These are phyloP conservation scores for Drosophila saltans DNA, from an alignment of 1,140 invertebrate species.

Conservation along the genomic window DNA sequence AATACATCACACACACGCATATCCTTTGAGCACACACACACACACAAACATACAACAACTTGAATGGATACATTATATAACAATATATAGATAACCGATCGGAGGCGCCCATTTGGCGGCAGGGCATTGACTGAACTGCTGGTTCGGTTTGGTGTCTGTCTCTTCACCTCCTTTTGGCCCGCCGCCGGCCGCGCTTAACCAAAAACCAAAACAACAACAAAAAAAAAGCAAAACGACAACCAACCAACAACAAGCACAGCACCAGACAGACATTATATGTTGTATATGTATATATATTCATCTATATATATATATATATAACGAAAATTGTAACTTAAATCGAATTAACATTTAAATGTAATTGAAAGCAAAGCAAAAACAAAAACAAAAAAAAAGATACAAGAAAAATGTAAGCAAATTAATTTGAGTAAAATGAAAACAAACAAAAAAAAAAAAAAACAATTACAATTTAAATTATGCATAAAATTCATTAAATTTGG, in stretches of 20 bases:
- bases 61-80: conserved; percentile 32
- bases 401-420: not conserved
- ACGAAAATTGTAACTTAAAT: conserved; percentile 65
- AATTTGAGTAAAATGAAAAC: conserved; percentile 6
- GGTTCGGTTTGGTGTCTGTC: conserved; percentile 56
- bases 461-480: conserved; percentile 60
- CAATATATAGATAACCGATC: conserved; percentile 10
- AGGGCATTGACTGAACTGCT: conserved; percentile 42
- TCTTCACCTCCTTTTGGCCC: conserved; percentile 2
- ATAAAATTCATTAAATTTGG: conserved; percentile 67
- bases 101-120: conserved; percentile 29
- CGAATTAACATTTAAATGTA: conserved; percentile 62
- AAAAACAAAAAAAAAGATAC: conserved; percentile 16
- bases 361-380: conserved; percentile 47
- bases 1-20: conserved; percentile 40
- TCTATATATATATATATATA: conserved; percentile 29
- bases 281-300: conserved; percentile 23
- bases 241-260: conserved; percentile 13
- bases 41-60: conserved; percentile 3
- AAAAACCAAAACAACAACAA: conserved; percentile 10
- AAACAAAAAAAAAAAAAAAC: conserved; percentile 43
- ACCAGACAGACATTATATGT: conserved; percentile 23
- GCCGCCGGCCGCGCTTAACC: conserved; percentile 16
- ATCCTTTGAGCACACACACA: conserved; percentile 28
- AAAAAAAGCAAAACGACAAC: conserved; percentile 19